Percentiles rank a stretch among this genome's conserved stretches.
Conservation (phyloP, 2,888 invertebrate genomes). For the Hetaerina titia region DNA sequence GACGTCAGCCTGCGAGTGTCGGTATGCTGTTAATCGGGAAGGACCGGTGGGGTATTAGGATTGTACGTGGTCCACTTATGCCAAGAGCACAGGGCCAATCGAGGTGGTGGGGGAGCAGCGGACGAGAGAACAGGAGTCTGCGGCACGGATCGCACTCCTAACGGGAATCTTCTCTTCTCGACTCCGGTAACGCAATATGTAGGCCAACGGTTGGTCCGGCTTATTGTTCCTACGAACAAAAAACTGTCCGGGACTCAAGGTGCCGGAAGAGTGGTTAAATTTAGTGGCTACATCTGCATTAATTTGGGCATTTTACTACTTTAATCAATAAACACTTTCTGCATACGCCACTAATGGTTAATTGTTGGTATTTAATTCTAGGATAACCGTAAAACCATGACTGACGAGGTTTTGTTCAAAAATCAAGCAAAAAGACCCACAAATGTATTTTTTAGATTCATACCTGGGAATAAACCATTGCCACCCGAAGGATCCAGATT, state of each 20-base stretch:
- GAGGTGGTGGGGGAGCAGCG: conserved; percentile 12
- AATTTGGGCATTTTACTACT: not conserved
- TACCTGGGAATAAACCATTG: not conserved
- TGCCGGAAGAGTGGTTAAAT: not conserved
- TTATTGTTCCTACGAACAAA: conserved; percentile 53
- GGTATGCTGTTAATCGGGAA: conserved; percentile 32
- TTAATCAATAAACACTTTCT: not conserved
- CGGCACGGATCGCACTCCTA: conserved; percentile 64
- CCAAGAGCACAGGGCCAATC: conserved; percentile 24
- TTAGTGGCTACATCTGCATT: not conserved
- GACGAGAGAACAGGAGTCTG: conserved; percentile 56
- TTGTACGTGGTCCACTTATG: conserved; percentile 61
- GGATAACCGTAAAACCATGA: too few species aligned
- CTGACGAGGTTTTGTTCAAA: too few species aligned
- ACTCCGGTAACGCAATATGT: conserved; percentile 64
- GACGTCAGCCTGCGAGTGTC: not conserved
- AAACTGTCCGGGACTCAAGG: not conserved
- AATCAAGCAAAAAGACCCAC: not conserved
- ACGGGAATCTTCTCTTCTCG: conserved; percentile 64
- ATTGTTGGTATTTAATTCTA: too few species aligned
- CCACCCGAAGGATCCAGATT: not conserved
- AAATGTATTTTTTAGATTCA: not conserved
- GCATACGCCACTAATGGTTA: not conserved
- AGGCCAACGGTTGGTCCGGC: conserved; percentile 63
- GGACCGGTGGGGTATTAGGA: conserved; percentile 50